A percentile compares a stretch with the other conserved stretches of the same genome.
phyloP scores from a whole-genome alignment of 2,888 invertebrate species.

The Caenorhabditis drosophilae region DNA sequence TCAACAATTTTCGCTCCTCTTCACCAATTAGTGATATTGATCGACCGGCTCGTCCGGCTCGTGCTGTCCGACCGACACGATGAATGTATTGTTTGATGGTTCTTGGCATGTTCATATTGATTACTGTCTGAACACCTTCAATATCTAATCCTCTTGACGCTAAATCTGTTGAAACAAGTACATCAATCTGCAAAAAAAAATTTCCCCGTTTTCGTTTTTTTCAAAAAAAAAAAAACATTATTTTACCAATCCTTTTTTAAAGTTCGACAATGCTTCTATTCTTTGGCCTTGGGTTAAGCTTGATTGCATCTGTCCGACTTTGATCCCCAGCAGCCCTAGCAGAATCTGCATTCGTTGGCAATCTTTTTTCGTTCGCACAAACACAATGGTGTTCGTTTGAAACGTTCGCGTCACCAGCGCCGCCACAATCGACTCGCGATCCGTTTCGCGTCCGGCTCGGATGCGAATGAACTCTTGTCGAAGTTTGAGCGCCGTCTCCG shows the following conservation, averaged over 20 bases:
- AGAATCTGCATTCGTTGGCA: slow-evolving; percentile 91
- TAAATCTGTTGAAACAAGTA: slow-evolving; percentile 88
- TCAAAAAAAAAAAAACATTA: background rate
- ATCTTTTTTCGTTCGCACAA: slow-evolving; percentile 93
- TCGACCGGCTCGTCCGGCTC: slow-evolving; percentile 86
- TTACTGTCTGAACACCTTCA: slow-evolving; percentile 90
- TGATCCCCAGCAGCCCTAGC: slow-evolving; percentile 85
- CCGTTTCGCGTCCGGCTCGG: slow-evolving; percentile 77
- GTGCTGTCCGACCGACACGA: slow-evolving; percentile 90
- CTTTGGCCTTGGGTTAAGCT: slow-evolving; percentile 87
- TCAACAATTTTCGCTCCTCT: slow-evolving; percentile 86
- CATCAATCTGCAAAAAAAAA: slow-evolving; percentile 70
- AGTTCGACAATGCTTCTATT: slow-evolving; percentile 64
- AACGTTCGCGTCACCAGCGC: slow-evolving; percentile 53
- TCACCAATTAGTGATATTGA: slow-evolving; percentile 93
- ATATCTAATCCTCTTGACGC: slow-evolving; percentile 94
- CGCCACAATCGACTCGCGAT: slow-evolving; percentile 84
- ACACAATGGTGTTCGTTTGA: slow-evolving; percentile 76
- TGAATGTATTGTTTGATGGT: slow-evolving; percentile 96
- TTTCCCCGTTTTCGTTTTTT: too few species aligned
- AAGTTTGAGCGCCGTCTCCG: slow-evolving; percentile 91
- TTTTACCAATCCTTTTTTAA: slow-evolving; percentile 57
- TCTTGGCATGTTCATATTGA: slow-evolving; percentile 94
- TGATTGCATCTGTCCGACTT: slow-evolving; percentile 87
- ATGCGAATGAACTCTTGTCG: slow-evolving; percentile 85